Base-by-base conservation (phyloP, 1,140 invertebrate species). In the Leptopilina boulardi region DNA sequence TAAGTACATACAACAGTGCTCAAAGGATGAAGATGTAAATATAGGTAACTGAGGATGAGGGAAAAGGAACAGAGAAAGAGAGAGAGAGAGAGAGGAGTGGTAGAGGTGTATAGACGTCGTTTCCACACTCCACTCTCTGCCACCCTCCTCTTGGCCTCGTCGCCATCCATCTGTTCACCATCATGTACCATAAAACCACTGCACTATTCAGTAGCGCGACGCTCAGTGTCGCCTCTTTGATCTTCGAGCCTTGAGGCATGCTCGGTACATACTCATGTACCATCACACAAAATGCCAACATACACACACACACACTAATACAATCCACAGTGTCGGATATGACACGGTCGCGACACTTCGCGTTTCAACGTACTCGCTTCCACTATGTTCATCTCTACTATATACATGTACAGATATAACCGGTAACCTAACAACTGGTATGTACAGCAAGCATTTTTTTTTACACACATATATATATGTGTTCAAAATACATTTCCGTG, bases 311-410 rank as follows among this genome's bases (percentile, higher is more conserved):
- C 26, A 19, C 44, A 41, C 71, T 41, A 41, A 38, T 66, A 54
- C 66, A 66, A 54, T 26, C 26, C 51, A 42, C 26, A 84, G 86
- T 85, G 86, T 87, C 85, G 85, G 85, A 83, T 86, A 81, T 83
- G 83, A 87, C 85, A 82, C 83, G 75, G 79, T 81, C 82, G 80
- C 83, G 82, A 85, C 83, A 87, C 86, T 88, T 86, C 82, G 81
- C 82, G 83, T 80, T 83, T 83, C 73, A 74, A 41, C 30, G 19
- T 47, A 77, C 44, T 44, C 15, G 56, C 42, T 30, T 1, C 54
- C 21, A 30, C 56, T 30, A 30, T 26, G 56, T 15, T 30, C 21
- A 5, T 15, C 21, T 30, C 21, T 23, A 21, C 18, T 21, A 9
- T 21, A 11, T 21, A 21, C n/a, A 47, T 5, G 0, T 54, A 54